phyloP scores from a whole-genome alignment of 2,113 vertebrate genomes.

The Marmota flaviventris region DNA sequence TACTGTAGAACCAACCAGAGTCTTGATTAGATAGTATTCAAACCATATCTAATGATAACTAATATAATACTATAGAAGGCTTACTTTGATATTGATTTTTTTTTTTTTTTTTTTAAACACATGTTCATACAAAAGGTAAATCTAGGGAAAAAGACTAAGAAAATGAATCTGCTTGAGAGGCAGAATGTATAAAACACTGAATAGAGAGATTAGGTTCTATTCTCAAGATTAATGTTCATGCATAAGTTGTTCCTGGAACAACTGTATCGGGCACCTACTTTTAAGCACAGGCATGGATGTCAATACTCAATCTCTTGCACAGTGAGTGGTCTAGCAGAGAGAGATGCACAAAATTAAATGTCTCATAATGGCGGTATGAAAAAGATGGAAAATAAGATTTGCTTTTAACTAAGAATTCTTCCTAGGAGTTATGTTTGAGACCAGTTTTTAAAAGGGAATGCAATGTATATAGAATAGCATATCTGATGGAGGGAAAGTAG shows the following conservation, averaged over 20 bases:
- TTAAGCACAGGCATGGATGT: background rate
- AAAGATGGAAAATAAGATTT: background rate
- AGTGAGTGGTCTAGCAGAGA: background rate
- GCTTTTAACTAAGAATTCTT: background rate
- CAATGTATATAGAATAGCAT: background rate
- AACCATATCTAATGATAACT: background rate
- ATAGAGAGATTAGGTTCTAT: background rate
- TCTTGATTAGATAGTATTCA: background rate
- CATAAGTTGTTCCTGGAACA: background rate
- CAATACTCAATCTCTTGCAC: background rate
- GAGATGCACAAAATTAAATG: background rate
- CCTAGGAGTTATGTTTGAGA: background rate
- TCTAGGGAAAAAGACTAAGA: constrained; percentile 8
- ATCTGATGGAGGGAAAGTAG: background rate
- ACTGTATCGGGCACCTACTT: background rate
- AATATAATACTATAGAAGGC: background rate
- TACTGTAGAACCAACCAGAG: background rate
- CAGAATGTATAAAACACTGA: background rate
- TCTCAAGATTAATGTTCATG: background rate
- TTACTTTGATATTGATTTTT: constrained; percentile 52
- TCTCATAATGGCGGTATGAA: background rate
- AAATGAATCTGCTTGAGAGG: background rate
- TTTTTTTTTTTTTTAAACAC: background rate
- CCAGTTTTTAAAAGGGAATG: background rate
- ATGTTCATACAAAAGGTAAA: constrained; percentile 10